A percentile compares a stretch with the other conserved stretches of the same genome.
These are phyloP conservation scores for Cotesia typhae DNA, from an alignment of 1,140 invertebrate species.

Conservation along the genomic window DNA sequence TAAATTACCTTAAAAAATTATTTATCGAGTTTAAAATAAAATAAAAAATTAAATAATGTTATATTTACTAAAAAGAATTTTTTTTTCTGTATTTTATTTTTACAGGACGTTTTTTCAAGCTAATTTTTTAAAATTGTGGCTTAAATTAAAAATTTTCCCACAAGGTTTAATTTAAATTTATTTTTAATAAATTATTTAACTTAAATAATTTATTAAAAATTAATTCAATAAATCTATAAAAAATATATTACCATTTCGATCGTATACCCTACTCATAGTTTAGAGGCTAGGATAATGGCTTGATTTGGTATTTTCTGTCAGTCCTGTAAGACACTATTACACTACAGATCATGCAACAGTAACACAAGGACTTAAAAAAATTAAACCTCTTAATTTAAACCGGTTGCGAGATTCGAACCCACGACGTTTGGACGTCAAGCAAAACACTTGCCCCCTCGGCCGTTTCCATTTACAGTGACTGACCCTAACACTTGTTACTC, in stretches of 20 bases:
- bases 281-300: constrained; percentile 16
- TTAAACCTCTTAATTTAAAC: not conserved
- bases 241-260: not conserved
- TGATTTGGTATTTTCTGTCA: constrained; percentile 1
- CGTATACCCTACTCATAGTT: constrained; percentile 4
- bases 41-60: too few relatives aligned
- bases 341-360: constrained; percentile 15
- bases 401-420: constrained; percentile 7
- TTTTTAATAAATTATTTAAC: too few relatives aligned
- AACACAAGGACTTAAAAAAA: constrained; percentile 18
- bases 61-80: too few relatives aligned
- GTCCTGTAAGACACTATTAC: constrained; percentile 15
- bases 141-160: too few relatives aligned
- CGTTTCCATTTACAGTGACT: too few relatives aligned
- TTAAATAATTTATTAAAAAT: not conserved
- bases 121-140: too few relatives aligned
- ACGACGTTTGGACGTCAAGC: not conserved
- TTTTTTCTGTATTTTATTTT: too few relatives aligned
- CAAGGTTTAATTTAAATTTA: too few relatives aligned
- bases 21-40: too few relatives aligned
- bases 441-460: not conserved
- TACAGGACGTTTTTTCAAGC: too few relatives aligned
- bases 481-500: too few relatives aligned
- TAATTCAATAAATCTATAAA: not conserved
- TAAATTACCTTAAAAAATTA: too few relatives aligned